These are phyloP conservation scores for Anodontia alba DNA, from an alignment of 2,888 invertebrate species.

Conservation along the genomic window DNA sequence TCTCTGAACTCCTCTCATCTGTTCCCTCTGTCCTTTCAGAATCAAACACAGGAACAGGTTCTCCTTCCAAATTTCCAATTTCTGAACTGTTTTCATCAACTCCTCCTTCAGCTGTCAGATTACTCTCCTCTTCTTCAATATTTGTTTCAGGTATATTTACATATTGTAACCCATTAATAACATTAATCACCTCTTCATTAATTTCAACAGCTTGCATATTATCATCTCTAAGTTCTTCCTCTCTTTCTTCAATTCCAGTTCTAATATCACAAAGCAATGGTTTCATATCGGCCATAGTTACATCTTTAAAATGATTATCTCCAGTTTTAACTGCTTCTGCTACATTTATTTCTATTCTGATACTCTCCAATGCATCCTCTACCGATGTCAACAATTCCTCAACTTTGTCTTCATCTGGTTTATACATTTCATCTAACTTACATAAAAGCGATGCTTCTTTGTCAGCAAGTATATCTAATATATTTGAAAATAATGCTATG, in stretches of 20 bases:
- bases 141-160: conserved; percentile 31
- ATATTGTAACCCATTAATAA: conserved; percentile 32
- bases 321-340: background rate
- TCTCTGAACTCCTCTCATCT: background rate
- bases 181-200: conserved; percentile 34
- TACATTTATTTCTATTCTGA: background rate
- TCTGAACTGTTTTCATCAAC: background rate
- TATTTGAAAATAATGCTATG: background rate
- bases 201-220: conserved; percentile 34
- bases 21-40: conserved; percentile 11
- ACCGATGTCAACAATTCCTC: background rate
- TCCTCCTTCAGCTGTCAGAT: background rate
- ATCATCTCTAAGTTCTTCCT: conserved; percentile 14
- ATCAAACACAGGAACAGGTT: background rate
- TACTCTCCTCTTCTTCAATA: background rate
- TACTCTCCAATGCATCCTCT: background rate
- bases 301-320: conserved; percentile 14
- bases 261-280: conserved; percentile 15
- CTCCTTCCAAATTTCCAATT: background rate
- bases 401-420: background rate
- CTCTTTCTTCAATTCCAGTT: conserved; percentile 23
- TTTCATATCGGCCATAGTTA: conserved; percentile 21
- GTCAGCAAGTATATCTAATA: background rate
- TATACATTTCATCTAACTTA: background rate
- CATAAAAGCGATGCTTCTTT: conserved; percentile 2